Conservation (phyloP, 2,113 vertebrate genomes). For the Mirza zaza region DNA sequence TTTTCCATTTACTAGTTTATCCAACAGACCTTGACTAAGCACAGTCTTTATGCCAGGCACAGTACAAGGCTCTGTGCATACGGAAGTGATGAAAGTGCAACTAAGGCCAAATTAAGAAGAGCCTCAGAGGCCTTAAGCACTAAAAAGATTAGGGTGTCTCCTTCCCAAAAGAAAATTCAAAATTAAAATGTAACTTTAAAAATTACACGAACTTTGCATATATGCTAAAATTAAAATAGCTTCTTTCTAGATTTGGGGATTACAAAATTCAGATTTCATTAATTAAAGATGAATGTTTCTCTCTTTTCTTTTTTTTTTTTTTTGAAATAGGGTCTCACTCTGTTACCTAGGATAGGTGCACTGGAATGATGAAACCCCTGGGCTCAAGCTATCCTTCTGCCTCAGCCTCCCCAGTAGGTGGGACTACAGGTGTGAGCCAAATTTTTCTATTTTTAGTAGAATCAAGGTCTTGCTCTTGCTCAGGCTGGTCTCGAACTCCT, state of each 20-base stretch:
- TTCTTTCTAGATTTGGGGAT: not conserved
- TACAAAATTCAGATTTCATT: slow-evolving; percentile 7
- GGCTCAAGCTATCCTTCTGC: too few species aligned
- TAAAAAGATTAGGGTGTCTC: not conserved
- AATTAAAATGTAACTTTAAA: slow-evolving; percentile 31
- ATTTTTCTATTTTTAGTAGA: too few species aligned
- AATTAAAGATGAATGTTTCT: slow-evolving; percentile 12
- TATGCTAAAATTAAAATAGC: slow-evolving; percentile 8
- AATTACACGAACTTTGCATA: not conserved
- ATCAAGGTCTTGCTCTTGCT: too few species aligned
- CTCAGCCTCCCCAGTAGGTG: too few species aligned
- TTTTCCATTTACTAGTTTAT: not conserved
- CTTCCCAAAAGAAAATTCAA: not conserved
- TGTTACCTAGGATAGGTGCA: too few species aligned
- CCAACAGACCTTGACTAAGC: not conserved
- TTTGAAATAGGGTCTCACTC: too few species aligned
- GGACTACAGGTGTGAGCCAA: too few species aligned
- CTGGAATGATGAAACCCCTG: too few species aligned
- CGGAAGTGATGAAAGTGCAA: not conserved
- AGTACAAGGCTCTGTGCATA: not conserved
- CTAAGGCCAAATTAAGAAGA: not conserved
- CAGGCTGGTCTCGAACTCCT: too few species aligned
- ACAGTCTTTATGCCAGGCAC: not conserved
- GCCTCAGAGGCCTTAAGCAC: not conserved
- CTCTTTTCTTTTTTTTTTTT: not conserved